phyloP scores from a whole-genome alignment of 2,888 invertebrate species.

The Cantharis nigra region DNA sequence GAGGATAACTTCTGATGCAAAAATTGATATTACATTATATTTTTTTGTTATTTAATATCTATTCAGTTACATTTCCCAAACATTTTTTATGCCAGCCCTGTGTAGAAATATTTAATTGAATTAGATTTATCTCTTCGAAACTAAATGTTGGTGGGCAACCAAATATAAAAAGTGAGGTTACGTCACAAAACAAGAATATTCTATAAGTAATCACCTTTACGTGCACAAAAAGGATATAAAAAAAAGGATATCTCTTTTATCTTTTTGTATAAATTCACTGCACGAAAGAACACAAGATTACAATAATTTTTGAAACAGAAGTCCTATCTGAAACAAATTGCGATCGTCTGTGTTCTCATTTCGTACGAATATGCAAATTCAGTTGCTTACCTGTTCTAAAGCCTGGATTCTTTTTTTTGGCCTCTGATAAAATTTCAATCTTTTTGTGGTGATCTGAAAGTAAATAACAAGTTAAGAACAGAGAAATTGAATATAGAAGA shows the following conservation, averaged over 20 bases:
- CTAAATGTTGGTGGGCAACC: background rate
- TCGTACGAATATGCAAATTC: background rate
- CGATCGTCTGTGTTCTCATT: conserved; percentile 13
- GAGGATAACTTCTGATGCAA: no score
- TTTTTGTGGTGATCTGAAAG: conserved; percentile 56
- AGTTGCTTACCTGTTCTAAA: conserved; percentile 51
- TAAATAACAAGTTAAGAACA: conserved; percentile 28
- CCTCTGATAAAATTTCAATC: conserved; percentile 47
- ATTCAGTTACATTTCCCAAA: no score
- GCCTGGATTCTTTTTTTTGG: conserved; percentile 38
- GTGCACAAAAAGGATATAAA: conserved; percentile 9
- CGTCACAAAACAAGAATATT: background rate
- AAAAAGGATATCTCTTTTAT: conserved; percentile 46
- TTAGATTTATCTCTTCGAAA: conserved; percentile 2
- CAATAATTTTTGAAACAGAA: background rate
- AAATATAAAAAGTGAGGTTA: background rate
- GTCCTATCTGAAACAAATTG: conserved; percentile 45
- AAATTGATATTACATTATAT: no score
- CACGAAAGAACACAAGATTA: conserved; percentile 17
- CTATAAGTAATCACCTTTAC: background rate
- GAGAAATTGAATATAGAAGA: background rate
- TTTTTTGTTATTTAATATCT: no score
- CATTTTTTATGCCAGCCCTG: background rate
- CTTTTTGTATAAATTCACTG: conserved; percentile 25
- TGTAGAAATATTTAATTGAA: conserved; percentile 4